Base-by-base conservation (phyloP, 2,113 vertebrate genomes). In the Lynx canadensis region DNA sequence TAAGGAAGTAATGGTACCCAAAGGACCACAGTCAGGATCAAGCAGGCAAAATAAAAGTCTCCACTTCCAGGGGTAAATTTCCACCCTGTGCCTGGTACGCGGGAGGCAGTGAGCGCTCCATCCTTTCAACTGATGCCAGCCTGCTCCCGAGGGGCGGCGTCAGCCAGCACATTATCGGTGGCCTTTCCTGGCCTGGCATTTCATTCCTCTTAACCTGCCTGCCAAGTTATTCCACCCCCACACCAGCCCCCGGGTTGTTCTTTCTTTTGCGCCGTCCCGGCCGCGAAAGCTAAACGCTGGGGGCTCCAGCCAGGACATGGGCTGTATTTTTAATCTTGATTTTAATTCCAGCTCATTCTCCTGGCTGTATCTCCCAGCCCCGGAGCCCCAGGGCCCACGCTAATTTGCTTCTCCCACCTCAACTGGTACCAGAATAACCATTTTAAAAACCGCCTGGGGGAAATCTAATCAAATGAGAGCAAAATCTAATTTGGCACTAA, bases 381-480 rank as follows among this genome's bases (percentile, higher is more conserved):
- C 5, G 0, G 36, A 76, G 87, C 95, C 91, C 91, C 1, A 2
- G 57, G 94, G 84, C 85, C 91, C 81, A 13, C 15, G 66, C 96
- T 97, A 79, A 97, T 98, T 90, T 93, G 88, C 93, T 79, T 92
- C 96, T 96, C 93, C 95, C 93, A 93, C 78, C 88, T 98, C 88
- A 45, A 38, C 90, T 86, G 76, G 90, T 95, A 81, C 97, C 41
- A 11, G 81, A 96, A 76, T 96, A 94, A 95, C 94, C 97, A 95
- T 95, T 96, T 96, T 85, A 65, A 97, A 98, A 97, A 92, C 66
- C 65, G 83, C 91, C 88, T 90, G 97, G 93, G 92, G 97, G 96
- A 97, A 91, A 94, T 98, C 98, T 98, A 97, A 95, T 86, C 95
- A 97, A 96, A 82, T 93, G 94, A 97, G 96, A 97, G 92, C 80